phyloP scores from a whole-genome alignment of 2,888 invertebrate genomes.

The Dyspetes luteomarginatus region DNA sequence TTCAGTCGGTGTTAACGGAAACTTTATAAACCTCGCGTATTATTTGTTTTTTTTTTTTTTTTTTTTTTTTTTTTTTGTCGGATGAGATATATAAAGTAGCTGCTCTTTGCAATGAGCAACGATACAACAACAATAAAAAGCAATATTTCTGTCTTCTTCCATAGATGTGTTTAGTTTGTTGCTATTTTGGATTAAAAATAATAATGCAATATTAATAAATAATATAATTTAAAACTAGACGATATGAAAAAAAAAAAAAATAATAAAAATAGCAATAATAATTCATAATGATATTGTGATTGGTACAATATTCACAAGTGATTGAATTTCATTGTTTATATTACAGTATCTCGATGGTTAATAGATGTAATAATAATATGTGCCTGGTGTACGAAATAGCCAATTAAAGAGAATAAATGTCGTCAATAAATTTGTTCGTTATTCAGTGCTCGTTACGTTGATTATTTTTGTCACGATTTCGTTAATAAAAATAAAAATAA shows the following conservation, averaged over 20 bases:
- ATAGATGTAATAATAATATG: not conserved
- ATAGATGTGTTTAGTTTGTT: no score
- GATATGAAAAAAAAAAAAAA: not conserved
- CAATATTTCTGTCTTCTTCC: no score
- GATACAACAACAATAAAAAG: no score
- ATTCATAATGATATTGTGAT: not conserved
- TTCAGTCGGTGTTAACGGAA: conserved; percentile 19
- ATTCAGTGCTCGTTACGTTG: not conserved
- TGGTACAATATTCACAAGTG: not conserved
- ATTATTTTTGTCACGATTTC: not conserved
- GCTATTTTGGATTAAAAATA: not conserved
- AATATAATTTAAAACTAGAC: not conserved
- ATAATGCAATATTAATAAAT: not conserved
- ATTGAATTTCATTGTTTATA: not conserved
- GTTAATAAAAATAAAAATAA: not conserved
- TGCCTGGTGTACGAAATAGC: not conserved
- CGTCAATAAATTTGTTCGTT: not conserved
- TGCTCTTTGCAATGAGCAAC: no score
- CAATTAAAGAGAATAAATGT: conserved; percentile 12
- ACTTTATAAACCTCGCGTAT: not conserved
- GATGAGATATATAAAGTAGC: no score
- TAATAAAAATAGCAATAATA: not conserved
- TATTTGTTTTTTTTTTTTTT: conserved; percentile 7
- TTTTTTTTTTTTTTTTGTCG: not conserved
- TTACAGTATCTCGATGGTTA: not conserved